Evolutionary conservation across 2,888 invertebrate species (phyloP).

Genomic region (Meiosimyza platycephala): DNA sequence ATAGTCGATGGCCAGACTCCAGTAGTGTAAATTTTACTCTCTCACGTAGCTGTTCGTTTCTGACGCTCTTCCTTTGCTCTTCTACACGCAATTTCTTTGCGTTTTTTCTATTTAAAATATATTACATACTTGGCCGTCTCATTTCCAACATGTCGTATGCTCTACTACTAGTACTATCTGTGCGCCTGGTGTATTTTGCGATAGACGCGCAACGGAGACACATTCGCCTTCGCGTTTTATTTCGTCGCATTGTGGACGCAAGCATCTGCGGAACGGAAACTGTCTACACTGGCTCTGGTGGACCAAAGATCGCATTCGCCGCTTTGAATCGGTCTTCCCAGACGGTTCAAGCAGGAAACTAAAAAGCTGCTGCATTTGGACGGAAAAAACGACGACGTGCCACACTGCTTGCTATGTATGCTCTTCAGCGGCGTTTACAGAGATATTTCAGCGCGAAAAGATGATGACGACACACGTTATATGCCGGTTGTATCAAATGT

Average conservation of each 20-base stretch:
- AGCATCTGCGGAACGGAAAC: slow-evolving; percentile 9
- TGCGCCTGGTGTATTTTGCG: slow-evolving; percentile 64
- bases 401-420: too few species aligned
- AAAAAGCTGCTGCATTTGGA: background rate
- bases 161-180: slow-evolving; percentile 47
- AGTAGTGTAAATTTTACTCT: too few species aligned
- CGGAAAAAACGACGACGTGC: background rate
- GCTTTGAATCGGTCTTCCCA: background rate
- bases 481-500: background rate
- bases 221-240: slow-evolving; percentile 31
- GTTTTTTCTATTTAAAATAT: background rate
- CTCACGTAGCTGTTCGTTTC: background rate
- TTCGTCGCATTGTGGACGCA: slow-evolving; percentile 28
- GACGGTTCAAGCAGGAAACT: background rate
- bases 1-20: too few species aligned
- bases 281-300: background rate
- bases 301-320: slow-evolving; percentile 2
- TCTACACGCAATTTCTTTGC: slow-evolving; percentile 1
- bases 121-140: background rate
- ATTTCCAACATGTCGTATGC: slow-evolving; percentile 1
- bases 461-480: background rate
- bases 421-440: background rate
- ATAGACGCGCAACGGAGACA: slow-evolving; percentile 64
- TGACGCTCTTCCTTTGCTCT: background rate
- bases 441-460: too few species aligned